These are phyloP conservation scores for Sarcophaga rosellei DNA, from an alignment of 2,888 invertebrate species.

Conservation along the genomic window DNA sequence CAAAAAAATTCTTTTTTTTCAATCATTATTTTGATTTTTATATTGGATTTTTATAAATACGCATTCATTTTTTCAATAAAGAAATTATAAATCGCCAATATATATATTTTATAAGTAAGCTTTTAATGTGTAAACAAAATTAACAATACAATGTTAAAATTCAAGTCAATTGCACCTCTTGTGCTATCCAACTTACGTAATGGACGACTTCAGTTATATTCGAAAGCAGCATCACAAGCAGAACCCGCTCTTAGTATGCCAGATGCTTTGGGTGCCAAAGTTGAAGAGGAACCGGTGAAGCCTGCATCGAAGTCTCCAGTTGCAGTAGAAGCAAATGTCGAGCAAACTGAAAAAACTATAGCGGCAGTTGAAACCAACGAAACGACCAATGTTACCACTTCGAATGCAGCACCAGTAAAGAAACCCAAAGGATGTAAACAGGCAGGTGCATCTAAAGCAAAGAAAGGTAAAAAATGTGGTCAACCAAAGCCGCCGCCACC, in stretches of 20 bases:
- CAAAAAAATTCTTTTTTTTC: too few relatives aligned
- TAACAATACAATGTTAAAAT: conserved; percentile 15
- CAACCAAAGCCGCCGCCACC: conserved; percentile 14
- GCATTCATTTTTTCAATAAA: background rate
- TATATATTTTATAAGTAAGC: background rate
- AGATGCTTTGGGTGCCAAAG: background rate
- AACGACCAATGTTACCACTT: background rate
- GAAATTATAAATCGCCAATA: background rate
- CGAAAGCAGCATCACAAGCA: conserved; percentile 15
- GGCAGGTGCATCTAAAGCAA: background rate
- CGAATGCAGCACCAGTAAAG: background rate
- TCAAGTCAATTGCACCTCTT: background rate
- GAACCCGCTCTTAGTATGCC: background rate
- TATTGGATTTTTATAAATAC: background rate
- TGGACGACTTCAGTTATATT: conserved; percentile 22
- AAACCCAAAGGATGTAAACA: background rate
- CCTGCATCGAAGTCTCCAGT: background rate
- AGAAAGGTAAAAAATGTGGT: conserved; percentile 37
- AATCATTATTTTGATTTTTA: too few relatives aligned
- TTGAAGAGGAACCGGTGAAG: background rate
- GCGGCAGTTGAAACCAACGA: background rate
- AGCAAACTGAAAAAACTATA: background rate
- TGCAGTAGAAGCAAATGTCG: background rate
- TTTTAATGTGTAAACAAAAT: conserved; percentile 26
- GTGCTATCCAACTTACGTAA: background rate